Evolutionary conservation across 23 tunicate genomes (phyloP).

Genomic region (Pegea sp.): DNA sequence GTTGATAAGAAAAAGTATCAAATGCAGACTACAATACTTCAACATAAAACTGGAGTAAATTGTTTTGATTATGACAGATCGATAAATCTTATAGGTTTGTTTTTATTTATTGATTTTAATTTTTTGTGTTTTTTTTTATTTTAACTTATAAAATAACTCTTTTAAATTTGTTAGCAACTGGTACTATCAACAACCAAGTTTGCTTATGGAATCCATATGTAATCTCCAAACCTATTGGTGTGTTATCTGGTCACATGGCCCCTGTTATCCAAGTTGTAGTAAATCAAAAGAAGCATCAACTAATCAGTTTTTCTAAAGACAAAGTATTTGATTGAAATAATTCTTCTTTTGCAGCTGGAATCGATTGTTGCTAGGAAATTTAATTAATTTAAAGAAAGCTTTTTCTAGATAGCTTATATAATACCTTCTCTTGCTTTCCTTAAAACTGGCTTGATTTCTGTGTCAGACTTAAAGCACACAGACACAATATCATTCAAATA

Average conservation of each 20-base stretch:
- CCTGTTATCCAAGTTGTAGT: constrained; percentile 67
- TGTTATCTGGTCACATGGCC: constrained; percentile 84
- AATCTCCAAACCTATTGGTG: constrained; percentile 82
- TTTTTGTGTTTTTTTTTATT: background rate
- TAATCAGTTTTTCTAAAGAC: constrained; percentile 74
- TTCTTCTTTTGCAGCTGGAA: background rate
- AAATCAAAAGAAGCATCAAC: constrained; percentile 55
- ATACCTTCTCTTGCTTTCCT: no score
- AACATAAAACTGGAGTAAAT: constrained; percentile 59
- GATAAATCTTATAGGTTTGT: constrained; percentile 66
- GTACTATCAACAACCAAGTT: constrained; percentile 82
- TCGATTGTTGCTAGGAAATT: no score
- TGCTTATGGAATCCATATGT: constrained; percentile 96
- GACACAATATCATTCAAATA: no score
- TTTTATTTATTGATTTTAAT: background rate
- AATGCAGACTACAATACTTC: constrained; percentile 73
- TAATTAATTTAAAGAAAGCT: no score
- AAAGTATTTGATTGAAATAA: constrained; percentile 11
- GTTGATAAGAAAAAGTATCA: constrained; percentile 59
- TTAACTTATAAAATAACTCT: constrained; percentile 1
- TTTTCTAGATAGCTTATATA: no score
- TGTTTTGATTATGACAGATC: constrained; percentile 70
- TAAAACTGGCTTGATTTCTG: no score
- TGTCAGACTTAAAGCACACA: no score
- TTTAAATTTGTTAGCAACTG: constrained; percentile 31